Evolutionary conservation across 2,797 vertebrate genomes (phyloP).

Genomic region (Poeciliopsis turneri): DNA sequence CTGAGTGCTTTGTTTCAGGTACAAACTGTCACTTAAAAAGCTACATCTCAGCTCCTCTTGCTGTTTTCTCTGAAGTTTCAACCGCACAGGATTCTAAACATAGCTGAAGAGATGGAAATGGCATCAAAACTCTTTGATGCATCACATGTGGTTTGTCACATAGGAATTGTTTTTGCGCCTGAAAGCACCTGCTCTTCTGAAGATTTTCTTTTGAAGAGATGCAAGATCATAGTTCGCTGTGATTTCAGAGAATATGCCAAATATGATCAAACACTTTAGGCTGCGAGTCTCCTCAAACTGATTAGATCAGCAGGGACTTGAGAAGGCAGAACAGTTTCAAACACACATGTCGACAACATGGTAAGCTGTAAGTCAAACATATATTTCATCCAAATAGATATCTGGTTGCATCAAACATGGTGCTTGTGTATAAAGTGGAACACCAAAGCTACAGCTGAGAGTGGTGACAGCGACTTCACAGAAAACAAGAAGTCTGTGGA

Average conservation of each 20-base stretch:
- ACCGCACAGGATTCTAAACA: constrained; percentile 62
- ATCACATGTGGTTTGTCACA: constrained; percentile 42
- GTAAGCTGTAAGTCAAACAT: constrained; percentile 48
- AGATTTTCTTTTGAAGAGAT: constrained; percentile 67
- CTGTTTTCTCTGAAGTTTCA: constrained; percentile 62
- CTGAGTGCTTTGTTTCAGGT: constrained; percentile 49
- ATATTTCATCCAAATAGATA: constrained; percentile 62
- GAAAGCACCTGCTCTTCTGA: constrained; percentile 54
- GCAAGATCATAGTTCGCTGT: constrained; percentile 69
- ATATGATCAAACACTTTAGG: constrained; percentile 69
- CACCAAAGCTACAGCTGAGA: constrained; percentile 31
- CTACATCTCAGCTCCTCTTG: constrained; percentile 26
- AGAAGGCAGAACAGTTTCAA: constrained; percentile 67
- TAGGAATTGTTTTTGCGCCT: constrained; percentile 35
- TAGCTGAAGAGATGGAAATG: constrained; percentile 33
- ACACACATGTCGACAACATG: constrained; percentile 65
- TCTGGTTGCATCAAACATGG: constrained; percentile 50
- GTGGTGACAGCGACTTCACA: constrained; percentile 16
- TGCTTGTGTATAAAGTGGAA: constrained; percentile 30
- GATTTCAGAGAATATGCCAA: constrained; percentile 65
- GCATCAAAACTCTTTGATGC: constrained; percentile 31
- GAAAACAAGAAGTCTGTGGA: constrained; percentile 18
- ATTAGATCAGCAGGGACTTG: constrained; percentile 73
- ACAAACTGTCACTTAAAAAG: constrained; percentile 48
- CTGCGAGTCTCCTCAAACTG: constrained; percentile 62